These are phyloP conservation scores for Bellardia pandia DNA, from an alignment of 2,888 invertebrate species.

Conservation along the genomic window DNA sequence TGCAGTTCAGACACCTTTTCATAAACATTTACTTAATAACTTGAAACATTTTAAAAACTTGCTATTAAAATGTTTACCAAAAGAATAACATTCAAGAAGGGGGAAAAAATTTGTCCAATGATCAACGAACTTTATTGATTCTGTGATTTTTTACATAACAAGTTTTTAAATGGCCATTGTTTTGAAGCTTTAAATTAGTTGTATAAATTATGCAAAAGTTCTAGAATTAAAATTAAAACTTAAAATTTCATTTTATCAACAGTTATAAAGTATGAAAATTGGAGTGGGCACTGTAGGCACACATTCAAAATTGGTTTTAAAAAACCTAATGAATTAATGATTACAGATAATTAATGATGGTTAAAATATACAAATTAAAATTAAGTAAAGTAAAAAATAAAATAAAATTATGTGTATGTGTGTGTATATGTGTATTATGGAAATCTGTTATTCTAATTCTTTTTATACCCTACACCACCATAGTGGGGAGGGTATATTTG, in stretches of 20 bases:
- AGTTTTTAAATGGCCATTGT: not conserved
- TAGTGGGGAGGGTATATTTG: no score
- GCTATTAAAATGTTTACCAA: no score
- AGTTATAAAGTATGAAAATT: conserved; percentile 1
- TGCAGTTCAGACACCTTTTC: no score
- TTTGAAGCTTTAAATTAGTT: not conserved
- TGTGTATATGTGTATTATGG: no score
- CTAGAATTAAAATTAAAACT: conserved; percentile 1
- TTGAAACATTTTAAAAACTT: no score
- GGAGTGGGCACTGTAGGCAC: not conserved
- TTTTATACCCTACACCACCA: no score
- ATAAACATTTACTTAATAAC: no score
- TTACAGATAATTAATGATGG: conserved; percentile 20
- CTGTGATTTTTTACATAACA: conserved; percentile 5
- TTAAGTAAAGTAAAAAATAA: not conserved
- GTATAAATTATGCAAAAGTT: conserved; percentile 26
- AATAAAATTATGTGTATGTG: no score
- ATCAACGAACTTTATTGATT: no score
- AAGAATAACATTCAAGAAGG: no score
- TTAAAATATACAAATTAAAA: conserved; percentile 21
- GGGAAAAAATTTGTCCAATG: no score
- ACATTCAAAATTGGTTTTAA: not conserved
- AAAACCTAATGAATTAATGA: not conserved
- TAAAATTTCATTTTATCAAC: not conserved
- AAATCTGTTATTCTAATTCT: no score